Conservation (phyloP, 2,888 invertebrate species). For the Hoplodrina ambigua region DNA sequence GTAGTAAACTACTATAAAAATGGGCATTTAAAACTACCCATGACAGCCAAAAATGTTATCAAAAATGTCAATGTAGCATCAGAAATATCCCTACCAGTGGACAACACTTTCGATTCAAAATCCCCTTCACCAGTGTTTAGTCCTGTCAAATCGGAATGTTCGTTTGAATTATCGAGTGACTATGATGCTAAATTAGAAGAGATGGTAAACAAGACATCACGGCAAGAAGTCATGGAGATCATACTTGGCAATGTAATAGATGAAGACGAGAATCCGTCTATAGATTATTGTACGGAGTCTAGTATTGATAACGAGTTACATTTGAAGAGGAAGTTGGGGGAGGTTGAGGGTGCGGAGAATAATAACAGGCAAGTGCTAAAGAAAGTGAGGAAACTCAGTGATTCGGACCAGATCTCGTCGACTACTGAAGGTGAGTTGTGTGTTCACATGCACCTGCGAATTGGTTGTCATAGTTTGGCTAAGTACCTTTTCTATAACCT, state of each 20-base stretch:
- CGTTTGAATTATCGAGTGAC: slow-evolving; percentile 84
- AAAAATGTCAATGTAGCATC: slow-evolving; percentile 77
- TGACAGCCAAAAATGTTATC: slow-evolving; percentile 73
- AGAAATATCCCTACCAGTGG: slow-evolving; percentile 80
- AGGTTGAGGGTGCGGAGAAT: slow-evolving; percentile 77
- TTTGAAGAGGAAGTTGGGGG: slow-evolving; percentile 78
- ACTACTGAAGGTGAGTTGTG: slow-evolving; percentile 82
- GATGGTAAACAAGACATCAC: slow-evolving; percentile 85
- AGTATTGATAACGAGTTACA: slow-evolving; percentile 73
- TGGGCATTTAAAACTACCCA: slow-evolving; percentile 78
- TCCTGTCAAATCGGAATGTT: slow-evolving; percentile 86
- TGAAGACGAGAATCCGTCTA: slow-evolving; percentile 80
- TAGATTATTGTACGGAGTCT: slow-evolving; percentile 81
- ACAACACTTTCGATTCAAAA: slow-evolving; percentile 58
- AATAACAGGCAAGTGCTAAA: slow-evolving; percentile 81
- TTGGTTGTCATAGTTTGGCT: not conserved
- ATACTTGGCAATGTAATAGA: slow-evolving; percentile 84
- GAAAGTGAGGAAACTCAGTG: slow-evolving; percentile 83
- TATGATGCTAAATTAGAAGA: slow-evolving; percentile 86
- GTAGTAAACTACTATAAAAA: slow-evolving; percentile 83
- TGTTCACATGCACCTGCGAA: not conserved
- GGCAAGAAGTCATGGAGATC: slow-evolving; percentile 88
- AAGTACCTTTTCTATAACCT: not conserved
- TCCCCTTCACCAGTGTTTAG: slow-evolving; percentile 73
- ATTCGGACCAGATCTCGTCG: slow-evolving; percentile 85